Base-by-base conservation (phyloP, 2,797 vertebrate genomes). In the Simalia tracyae region DNA sequence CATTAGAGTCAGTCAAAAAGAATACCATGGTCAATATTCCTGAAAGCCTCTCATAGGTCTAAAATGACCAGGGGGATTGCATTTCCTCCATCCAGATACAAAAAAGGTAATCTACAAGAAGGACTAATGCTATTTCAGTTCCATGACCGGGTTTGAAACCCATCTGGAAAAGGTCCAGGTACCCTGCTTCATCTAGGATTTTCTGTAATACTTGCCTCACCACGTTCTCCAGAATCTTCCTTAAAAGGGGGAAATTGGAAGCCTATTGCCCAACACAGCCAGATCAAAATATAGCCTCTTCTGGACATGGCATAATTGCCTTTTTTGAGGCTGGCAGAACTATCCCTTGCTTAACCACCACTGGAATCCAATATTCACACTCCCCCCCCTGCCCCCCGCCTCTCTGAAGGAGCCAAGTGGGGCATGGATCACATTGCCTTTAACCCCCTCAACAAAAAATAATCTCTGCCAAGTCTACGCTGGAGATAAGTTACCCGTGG, bases 401-500 rank as follows among this genome's bases (percentile, higher is more conserved):
- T 46, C 72, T 22, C 19, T 46, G 19, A 81, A 87, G 31, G 31
- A 87, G 31, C 28, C 88, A 72, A 68, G 3, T 17, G 28, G 14
- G 63, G 11, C 42, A 24, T 56, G 19, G 2, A 50, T 17, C 56
- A 31, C 81, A 31, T 22, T 81, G 10, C 76, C 46, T 91, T 91
- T 14, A 50, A 24, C 14, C 36, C 19, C 26, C 11, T 87, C 17
- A 57, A 88, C 42, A 81, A 54, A 60, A n/a, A 61, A 50, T 81
- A 11, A 60, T 91, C 59, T 72, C 28, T 28, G 87, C 1, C 28
- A 9, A 11, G 15, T 15, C 1, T 10, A 68, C 56, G 1, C 60
- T 94, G 94, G 7, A 85, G 89, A 36, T 90, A 54, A 90, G 26
- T 22, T 57, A 0, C 14, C 0, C 64, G 66, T 91, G 89, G 19